These are phyloP conservation scores for Drosophila burlai DNA, from an alignment of 1,140 invertebrate species.

Conservation along the genomic window DNA sequence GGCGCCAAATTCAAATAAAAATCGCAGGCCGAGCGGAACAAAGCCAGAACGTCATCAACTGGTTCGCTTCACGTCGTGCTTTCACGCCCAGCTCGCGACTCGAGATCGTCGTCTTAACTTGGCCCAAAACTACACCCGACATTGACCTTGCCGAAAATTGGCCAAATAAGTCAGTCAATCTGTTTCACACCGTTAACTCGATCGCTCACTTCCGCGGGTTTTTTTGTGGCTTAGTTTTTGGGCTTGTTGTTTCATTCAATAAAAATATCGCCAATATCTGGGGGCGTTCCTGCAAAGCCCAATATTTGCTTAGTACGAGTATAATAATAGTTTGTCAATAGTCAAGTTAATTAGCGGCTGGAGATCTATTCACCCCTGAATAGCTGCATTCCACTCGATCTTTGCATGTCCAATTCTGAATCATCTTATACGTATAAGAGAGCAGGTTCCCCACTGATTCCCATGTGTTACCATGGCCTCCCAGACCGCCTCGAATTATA, in stretches of 20 bases:
- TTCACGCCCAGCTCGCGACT: slow-evolving; percentile 22
- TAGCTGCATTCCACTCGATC: slow-evolving; percentile 2
- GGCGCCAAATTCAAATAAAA: slow-evolving; percentile 23
- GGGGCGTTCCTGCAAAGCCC: slow-evolving; percentile 27
- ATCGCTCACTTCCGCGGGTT: slow-evolving; percentile 65
- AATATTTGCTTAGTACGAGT: slow-evolving; percentile 17
- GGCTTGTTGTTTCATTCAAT: slow-evolving; percentile 18
- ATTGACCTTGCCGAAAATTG: slow-evolving; percentile 69
- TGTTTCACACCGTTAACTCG: slow-evolving; percentile 68
- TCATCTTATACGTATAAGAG: slow-evolving; percentile 23
- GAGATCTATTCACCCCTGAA: slow-evolving; percentile 12
- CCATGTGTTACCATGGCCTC: slow-evolving; percentile 22
- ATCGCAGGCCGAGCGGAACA: slow-evolving; percentile 50
- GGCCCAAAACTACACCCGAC: slow-evolving; percentile 45
- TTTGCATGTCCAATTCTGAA: slow-evolving; percentile 22
- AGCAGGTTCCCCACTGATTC: slow-evolving; percentile 4
- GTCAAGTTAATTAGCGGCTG: slow-evolving; percentile 38
- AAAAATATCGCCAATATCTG: slow-evolving; percentile 8
- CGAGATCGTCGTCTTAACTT: slow-evolving; percentile 37
- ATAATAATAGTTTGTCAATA: slow-evolving; percentile 42
- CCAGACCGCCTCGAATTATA: slow-evolving; percentile 42
- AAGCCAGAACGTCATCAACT: slow-evolving; percentile 54
- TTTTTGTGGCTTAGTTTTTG: slow-evolving; percentile 17
- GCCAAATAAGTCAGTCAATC: slow-evolving; percentile 63
- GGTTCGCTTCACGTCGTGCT: slow-evolving; percentile 27